Evolutionary conservation across 2,888 invertebrate species (phyloP), one percentile per base, ranked within the genome.

Genomic region (Lithophane semibrunnea): DNA sequence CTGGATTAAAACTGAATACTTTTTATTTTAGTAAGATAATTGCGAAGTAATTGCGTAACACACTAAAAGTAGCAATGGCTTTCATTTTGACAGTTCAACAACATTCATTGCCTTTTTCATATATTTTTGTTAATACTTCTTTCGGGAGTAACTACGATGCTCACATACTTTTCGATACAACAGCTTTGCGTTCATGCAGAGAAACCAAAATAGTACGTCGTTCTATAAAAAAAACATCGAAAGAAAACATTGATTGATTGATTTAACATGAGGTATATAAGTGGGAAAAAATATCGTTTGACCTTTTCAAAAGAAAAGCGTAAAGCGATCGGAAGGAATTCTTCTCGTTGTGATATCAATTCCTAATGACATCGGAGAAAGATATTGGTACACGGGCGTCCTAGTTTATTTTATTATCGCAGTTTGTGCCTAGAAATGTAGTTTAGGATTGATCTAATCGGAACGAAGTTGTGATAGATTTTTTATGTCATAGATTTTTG

Each of bases 341-440:
- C 1, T 54, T 77, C 77, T 77, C 78, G 68, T 69, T 54, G 52
- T 13, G 77, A 54, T 69, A 83, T 80, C 52, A 60, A 77, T 65
- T 64, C 58, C 52, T 80, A 83, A 80, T 66, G 68, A 21, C 47
- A 61, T 69, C 21, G n/a, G 21, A 5, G 12, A 21, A 29, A 52
- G 83, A 83, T 47, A 58, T 29, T 69, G 77, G 47, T 54, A 58
- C 44, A 13, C 13, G 18, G 67, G 29, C 29, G 83, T 42, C 37
- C 65, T 65, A 60, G 9, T 54, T 64, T 69, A 58, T 77, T 76
- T 56, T n/a, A n/a, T 56, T 52, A 65, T 69, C 58, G 12, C 9
- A n/a, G n/a, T 67, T 79, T 73, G 52, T 72, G 29, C n/a, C 58
- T 52, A 29, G 37, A 47, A 64, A 65, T 64, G 44, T 58, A 61